A percentile compares a stretch with the other conserved stretches of the same genome.
phyloP scores from a whole-genome alignment of 1,140 invertebrate genomes.

The Caenorhabditis latens region DNA sequence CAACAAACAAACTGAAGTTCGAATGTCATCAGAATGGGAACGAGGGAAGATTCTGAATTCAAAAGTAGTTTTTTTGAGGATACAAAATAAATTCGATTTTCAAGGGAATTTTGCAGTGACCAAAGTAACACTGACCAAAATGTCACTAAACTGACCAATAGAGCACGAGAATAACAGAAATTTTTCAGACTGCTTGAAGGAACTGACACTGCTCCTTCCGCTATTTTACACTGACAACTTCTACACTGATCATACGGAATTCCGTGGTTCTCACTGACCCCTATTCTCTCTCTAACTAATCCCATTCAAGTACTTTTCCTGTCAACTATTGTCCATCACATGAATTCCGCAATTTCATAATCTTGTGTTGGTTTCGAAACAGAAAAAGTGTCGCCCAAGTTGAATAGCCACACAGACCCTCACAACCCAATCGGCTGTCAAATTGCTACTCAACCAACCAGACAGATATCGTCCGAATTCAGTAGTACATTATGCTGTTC shows the following conservation, averaged over 20 bases:
- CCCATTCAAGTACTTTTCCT: constrained; percentile 16
- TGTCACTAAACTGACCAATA: too few species aligned
- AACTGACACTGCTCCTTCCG: too few species aligned
- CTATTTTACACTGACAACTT: background rate
- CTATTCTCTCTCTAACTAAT: background rate
- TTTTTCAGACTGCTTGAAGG: too few species aligned
- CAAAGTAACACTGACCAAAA: too few species aligned
- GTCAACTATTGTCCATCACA: background rate
- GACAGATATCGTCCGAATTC: constrained; percentile 26
- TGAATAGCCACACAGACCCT: background rate
- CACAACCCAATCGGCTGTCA: constrained; percentile 37
- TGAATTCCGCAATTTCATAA: background rate
- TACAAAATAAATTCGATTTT: background rate
- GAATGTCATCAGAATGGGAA: background rate
- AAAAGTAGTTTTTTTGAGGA: background rate
- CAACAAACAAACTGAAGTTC: constrained; percentile 33
- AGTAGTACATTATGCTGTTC: constrained; percentile 6
- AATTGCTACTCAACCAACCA: constrained; percentile 51
- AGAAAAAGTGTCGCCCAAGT: constrained; percentile 23
- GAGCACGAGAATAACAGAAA: too few species aligned
- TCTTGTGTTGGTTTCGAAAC: constrained; percentile 42
- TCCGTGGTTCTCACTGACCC: background rate
- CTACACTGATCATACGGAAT: background rate
- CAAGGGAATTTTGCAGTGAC: too few species aligned
- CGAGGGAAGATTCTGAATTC: background rate